Conservation (phyloP, 1,140 invertebrate genomes). For the Achatina immaculata region DNA sequence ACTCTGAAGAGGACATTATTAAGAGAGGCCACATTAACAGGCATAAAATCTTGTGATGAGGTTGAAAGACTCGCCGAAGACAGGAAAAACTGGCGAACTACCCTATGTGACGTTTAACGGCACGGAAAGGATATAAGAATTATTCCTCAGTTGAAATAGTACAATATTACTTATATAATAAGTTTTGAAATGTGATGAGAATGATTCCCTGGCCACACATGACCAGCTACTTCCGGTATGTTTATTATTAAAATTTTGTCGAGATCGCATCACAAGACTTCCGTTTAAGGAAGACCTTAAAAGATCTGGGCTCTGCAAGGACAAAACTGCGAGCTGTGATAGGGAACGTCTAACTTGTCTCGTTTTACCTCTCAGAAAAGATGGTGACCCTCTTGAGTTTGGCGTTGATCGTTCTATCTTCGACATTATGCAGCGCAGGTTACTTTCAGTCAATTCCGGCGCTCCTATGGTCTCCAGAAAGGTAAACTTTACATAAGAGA, state of each 20-base stretch:
- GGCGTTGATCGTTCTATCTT: neutral
- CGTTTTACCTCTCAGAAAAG: neutral
- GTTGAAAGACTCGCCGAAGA: too few relatives aligned
- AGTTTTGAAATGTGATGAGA: too few relatives aligned
- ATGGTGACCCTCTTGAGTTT: neutral
- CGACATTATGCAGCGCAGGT: neutral
- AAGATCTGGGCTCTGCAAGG: neutral
- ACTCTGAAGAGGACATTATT: too few relatives aligned
- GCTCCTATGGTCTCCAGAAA: constrained; percentile 28
- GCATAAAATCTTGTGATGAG: too few relatives aligned
- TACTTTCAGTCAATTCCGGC: neutral
- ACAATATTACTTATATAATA: too few relatives aligned
- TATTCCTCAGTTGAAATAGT: too few relatives aligned
- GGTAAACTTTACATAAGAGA: constrained; percentile 18
- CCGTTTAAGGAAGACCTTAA: constrained; percentile 7
- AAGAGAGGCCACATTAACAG: too few relatives aligned
- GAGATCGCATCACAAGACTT: constrained; percentile 10
- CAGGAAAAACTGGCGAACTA: too few relatives aligned
- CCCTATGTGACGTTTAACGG: too few relatives aligned
- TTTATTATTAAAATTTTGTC: neutral
- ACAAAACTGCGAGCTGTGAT: neutral
- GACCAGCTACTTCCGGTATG: neutral
- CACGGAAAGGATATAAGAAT: too few relatives aligned
- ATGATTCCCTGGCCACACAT: too few relatives aligned
- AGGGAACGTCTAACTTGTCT: neutral